These are phyloP conservation scores for Drosophila guanche DNA, from an alignment of 1,140 invertebrate species.

Conservation along the genomic window DNA sequence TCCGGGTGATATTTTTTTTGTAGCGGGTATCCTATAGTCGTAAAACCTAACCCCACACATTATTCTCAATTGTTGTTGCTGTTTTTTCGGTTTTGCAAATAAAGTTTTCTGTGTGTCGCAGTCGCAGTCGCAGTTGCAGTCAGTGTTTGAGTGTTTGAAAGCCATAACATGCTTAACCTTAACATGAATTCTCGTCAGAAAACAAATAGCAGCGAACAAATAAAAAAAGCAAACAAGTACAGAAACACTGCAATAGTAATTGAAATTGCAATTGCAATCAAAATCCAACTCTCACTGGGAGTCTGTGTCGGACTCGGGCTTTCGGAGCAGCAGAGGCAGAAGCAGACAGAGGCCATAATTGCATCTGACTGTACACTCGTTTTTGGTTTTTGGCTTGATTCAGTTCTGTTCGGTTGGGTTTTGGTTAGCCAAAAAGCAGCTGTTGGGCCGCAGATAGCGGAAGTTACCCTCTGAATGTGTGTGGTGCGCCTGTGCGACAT, in stretches of 20 bases:
- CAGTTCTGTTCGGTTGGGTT: constrained; percentile 21
- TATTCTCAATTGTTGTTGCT: not conserved
- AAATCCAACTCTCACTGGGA: constrained; percentile 33
- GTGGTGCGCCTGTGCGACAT: constrained; percentile 2
- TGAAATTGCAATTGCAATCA: constrained; percentile 20
- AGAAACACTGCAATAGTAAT: not conserved
- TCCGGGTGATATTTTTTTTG: too few species aligned
- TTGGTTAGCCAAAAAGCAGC: constrained; percentile 30
- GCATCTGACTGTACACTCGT: constrained; percentile 26
- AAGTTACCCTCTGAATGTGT: constrained; percentile 35
- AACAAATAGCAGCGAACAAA: constrained; percentile 22
- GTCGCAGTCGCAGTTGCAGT: constrained; percentile 29
- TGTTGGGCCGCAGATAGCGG: constrained; percentile 20
- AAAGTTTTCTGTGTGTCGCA: constrained; percentile 13
- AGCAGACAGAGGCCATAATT: constrained; percentile 11
- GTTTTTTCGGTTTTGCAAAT: not conserved
- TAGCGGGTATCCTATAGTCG: too few species aligned
- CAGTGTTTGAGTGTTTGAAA: constrained; percentile 47
- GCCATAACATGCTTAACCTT: constrained; percentile 69
- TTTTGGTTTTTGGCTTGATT: constrained; percentile 35
- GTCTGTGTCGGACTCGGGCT: constrained; percentile 4
- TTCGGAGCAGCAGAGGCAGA: too few species aligned
- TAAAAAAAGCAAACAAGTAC: not conserved
- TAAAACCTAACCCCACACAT: too few species aligned
- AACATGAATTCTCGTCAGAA: constrained; percentile 56